Evolutionary conservation across 2,113 vertebrate genomes (phyloP).

Genomic region (Etheostoma cragini): DNA sequence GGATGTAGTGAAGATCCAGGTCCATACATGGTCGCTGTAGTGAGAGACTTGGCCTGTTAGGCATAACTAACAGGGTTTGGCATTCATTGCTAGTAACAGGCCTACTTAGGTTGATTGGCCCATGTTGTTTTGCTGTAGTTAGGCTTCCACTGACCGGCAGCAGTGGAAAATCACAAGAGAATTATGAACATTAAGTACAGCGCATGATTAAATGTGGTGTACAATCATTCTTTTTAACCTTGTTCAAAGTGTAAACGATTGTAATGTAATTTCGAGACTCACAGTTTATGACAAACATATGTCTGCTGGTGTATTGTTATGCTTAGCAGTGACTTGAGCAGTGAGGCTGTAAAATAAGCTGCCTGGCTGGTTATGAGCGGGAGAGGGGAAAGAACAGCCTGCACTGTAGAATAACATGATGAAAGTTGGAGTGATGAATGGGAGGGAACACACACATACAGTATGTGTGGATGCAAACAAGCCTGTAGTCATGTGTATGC

Average conservation of each 20-base stretch:
- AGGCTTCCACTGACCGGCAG: constrained; percentile 57
- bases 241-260: constrained; percentile 67
- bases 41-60: constrained; percentile 54
- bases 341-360: constrained; percentile 60
- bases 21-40: constrained; percentile 60
- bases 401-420: constrained; percentile 32
- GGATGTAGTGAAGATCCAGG: constrained; percentile 18
- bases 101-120: constrained; percentile 65
- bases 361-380: constrained; percentile 46
- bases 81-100: constrained; percentile 63
- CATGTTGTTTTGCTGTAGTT: constrained; percentile 58
- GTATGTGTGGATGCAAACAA: constrained; percentile 25
- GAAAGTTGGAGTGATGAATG: constrained; percentile 49
- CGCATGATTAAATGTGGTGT: constrained; percentile 65
- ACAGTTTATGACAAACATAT: constrained; percentile 76
- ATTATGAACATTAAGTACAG: constrained; percentile 59
- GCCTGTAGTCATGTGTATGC: constrained; percentile 2
- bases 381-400: constrained; percentile 38
- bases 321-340: constrained; percentile 47
- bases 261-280: constrained; percentile 54
- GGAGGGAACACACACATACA: neutral
- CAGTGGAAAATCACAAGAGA: constrained; percentile 68
- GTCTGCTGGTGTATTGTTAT: constrained; percentile 69
- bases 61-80: constrained; percentile 69
- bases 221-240: constrained; percentile 58